Percentiles rank a stretch among this genome's conserved stretches.
Conservation (phyloP, 2,113 vertebrate species). For the Percina caprodes region DNA sequence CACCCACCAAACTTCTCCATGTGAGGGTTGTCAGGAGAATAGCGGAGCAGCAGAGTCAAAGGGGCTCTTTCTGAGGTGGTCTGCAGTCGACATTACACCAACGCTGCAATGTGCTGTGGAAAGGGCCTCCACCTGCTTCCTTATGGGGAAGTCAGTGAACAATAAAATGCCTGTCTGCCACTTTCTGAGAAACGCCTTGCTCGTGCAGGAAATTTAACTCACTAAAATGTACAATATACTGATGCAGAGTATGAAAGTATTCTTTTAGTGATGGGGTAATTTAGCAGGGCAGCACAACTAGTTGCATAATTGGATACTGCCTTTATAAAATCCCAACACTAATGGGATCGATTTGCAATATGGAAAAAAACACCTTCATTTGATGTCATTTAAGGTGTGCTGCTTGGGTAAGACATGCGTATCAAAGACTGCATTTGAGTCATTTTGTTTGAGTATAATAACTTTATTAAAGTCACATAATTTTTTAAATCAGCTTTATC, state of each 20-base stretch:
- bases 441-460: not conserved
- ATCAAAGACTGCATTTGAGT: not conserved
- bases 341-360: not conserved
- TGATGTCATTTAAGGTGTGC: not conserved
- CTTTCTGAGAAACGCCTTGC: conserved; percentile 19
- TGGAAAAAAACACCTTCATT: not conserved
- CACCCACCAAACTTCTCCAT: conserved; percentile 13
- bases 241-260: not conserved
- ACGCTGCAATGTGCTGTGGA: conserved; percentile 15
- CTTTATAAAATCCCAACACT: not conserved
- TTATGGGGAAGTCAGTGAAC: conserved; percentile 46
- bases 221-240: conserved; percentile 1
- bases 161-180: conserved; percentile 64
- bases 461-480: not conserved
- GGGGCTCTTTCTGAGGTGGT: conserved; percentile 64
- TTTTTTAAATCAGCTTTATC: too few relatives aligned
- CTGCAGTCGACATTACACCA: conserved; percentile 29
- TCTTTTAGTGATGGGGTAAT: not conserved
- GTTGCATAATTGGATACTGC: not conserved
- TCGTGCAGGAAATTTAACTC: conserved; percentile 26
- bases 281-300: not conserved
- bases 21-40: conserved; percentile 34
- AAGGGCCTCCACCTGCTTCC: conserved; percentile 71
- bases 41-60: conserved; percentile 48
- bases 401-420: not conserved